These are phyloP conservation scores for Hypomecis punctinalis DNA, from an alignment of 2,888 invertebrate species.

Conservation along the genomic window DNA sequence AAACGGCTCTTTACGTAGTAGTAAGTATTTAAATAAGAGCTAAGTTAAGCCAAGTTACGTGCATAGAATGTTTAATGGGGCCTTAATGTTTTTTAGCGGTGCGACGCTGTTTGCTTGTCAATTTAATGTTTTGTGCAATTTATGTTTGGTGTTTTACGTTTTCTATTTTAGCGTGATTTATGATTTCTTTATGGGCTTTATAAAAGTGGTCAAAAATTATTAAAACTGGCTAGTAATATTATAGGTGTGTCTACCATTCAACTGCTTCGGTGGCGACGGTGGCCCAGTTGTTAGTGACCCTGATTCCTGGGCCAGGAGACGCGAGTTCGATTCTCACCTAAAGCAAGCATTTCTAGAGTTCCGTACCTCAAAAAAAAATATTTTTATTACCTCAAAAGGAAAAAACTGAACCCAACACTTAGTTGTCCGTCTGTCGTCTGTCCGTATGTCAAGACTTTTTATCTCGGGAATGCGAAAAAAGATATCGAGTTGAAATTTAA, in stretches of 20 bases:
- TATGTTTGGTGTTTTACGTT: slow-evolving; percentile 1
- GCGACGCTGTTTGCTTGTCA: slow-evolving; percentile 18
- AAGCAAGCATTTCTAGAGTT: too few species aligned
- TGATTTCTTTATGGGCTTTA: slow-evolving; percentile 5
- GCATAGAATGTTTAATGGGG: slow-evolving; percentile 21
- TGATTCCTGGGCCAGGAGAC: too few species aligned
- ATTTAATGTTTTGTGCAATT: slow-evolving; percentile 10
- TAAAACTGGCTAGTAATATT: neutral
- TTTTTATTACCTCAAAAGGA: too few species aligned
- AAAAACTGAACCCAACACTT: too few species aligned
- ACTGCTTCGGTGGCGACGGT: too few species aligned
- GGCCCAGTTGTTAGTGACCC: too few species aligned
- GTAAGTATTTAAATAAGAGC: slow-evolving; percentile 17
- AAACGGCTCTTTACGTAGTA: slow-evolving; percentile 3
- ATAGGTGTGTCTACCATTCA: neutral
- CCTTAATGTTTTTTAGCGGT: slow-evolving; percentile 11
- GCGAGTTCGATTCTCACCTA: too few species aligned
- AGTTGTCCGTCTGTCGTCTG: too few species aligned
- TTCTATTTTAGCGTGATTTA: slow-evolving; percentile 9
- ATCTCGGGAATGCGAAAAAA: too few species aligned
- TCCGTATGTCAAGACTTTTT: too few species aligned
- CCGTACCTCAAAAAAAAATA: too few species aligned
- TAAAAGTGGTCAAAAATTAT: neutral
- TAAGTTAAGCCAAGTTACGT: slow-evolving; percentile 9
- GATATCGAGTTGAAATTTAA: too few species aligned